These are phyloP conservation scores for Gymnosoma rotundatum DNA, from an alignment of 2,888 invertebrate species.

Conservation along the genomic window DNA sequence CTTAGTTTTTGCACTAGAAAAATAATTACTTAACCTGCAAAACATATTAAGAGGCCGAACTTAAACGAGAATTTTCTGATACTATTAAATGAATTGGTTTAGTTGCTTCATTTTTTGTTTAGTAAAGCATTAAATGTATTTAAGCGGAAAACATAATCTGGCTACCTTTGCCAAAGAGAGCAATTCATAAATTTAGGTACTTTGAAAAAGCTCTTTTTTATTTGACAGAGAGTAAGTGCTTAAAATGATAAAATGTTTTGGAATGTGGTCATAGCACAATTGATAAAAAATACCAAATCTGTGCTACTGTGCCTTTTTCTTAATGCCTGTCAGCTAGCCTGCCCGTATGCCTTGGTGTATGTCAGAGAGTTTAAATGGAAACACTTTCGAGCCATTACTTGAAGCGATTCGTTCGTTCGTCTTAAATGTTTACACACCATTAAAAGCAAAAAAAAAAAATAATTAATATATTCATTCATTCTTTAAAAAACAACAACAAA, in stretches of 20 bases:
- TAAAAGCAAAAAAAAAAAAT: conserved; percentile 18
- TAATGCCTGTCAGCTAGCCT: conserved; percentile 21
- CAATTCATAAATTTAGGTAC: neutral
- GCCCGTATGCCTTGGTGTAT: conserved; percentile 33
- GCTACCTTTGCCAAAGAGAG: neutral
- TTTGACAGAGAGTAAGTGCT: conserved; percentile 20
- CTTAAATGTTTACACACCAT: conserved; percentile 55
- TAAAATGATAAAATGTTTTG: conserved; percentile 48
- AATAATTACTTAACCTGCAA: too few relatives aligned
- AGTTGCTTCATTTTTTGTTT: too few relatives aligned
- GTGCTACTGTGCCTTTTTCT: conserved; percentile 47
- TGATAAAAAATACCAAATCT: conserved; percentile 33
- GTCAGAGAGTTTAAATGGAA: conserved; percentile 51
- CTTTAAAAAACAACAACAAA: conserved; percentile 17
- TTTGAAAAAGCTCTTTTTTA: neutral
- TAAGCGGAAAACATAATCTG: too few relatives aligned
- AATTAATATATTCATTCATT: conserved; percentile 37
- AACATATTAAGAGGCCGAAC: too few relatives aligned
- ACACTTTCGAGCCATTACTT: conserved; percentile 69
- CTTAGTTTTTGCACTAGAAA: too few relatives aligned
- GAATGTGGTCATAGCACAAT: conserved; percentile 57
- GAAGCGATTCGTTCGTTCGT: conserved; percentile 65
- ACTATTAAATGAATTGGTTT: too few relatives aligned
- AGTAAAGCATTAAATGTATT: too few relatives aligned
- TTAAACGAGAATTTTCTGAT: too few relatives aligned